Base-by-base conservation (phyloP, 2,113 vertebrate species). In the Pygathrix nemaeus region DNA sequence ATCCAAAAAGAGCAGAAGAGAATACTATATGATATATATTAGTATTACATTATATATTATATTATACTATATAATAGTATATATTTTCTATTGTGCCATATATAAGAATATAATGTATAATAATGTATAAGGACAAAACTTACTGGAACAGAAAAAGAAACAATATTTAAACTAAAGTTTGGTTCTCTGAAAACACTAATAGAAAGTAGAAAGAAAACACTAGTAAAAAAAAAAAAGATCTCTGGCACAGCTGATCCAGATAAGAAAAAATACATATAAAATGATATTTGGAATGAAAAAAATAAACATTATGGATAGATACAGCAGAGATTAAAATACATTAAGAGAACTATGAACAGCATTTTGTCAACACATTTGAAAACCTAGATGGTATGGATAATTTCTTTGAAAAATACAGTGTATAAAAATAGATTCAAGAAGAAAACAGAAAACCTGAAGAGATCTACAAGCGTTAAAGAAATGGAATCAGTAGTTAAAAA, bases 401-500 rank as follows among this genome's bases (percentile, higher is more conserved):
- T 92, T 95, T 92, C 68, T 80, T 96, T 88, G 73, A 94, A 96
- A 96, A 96, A 92, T 45, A 85, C 14, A 92, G 84, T 88, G 79
- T 35, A 20, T 79, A 93, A 97, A 88, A 97, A 97, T 40, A 52
- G 81, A 92, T 76, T 85, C 18, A 45, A 96, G 82, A 97, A 95
- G 89, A 89, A 68, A 94, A 72, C 25, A 94, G 76, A 95, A 87
- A 93, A 84, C 35, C 35, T 40, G 14, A 70, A 59, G 64, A 66
- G 43, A 80, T 76, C n/a, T 66, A 25, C 27, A 96, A 80, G 59
- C 64, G 87, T 50, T 89, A 81, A 96, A 87, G 43, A 93, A 96
- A 92, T 59, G 35, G 61, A 96, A 87, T 92, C 50, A 23, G 75
- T 43, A 78, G 40, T 94, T 94, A 96, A 88, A 89, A 95, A 88